Conservation (phyloP, 2,113 vertebrate species). For the Callopanchax toddi region DNA sequence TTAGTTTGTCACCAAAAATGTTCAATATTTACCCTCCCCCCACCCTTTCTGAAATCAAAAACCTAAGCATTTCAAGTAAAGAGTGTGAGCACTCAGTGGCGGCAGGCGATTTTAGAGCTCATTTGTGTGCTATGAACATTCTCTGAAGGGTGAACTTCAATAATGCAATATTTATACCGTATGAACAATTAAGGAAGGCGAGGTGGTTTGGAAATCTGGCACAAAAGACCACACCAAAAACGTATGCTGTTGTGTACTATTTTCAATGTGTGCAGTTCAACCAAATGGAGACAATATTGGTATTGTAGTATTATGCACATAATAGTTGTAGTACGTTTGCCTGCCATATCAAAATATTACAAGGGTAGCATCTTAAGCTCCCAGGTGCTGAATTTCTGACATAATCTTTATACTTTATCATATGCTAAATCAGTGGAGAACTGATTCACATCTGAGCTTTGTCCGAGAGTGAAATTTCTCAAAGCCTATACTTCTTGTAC, state of each 20-base stretch:
- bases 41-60: conserved; percentile 52
- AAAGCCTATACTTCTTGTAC: conserved; percentile 78
- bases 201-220: conserved; percentile 66
- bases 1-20: conserved; percentile 50
- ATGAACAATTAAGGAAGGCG: conserved; percentile 51
- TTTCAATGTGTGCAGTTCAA: conserved; percentile 64
- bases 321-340: conserved; percentile 67
- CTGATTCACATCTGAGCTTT: conserved; percentile 72
- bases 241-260: conserved; percentile 54
- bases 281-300: conserved; percentile 67
- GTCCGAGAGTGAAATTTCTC: conserved; percentile 68
- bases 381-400: conserved; percentile 82
- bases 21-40: conserved; percentile 56
- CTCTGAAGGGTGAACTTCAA: conserved; percentile 61
- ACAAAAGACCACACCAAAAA: conserved; percentile 73
- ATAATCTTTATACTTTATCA: conserved; percentile 78
- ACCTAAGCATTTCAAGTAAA: conserved; percentile 44
- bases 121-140: conserved; percentile 46
- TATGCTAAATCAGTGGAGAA: conserved; percentile 71
- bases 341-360: conserved; percentile 77
- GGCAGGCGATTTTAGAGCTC: conserved; percentile 46
- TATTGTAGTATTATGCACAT: conserved; percentile 66
- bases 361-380: conserved; percentile 70
- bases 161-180: conserved; percentile 78
- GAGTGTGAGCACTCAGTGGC: conserved; percentile 40